Evolutionary conservation across 2,113 vertebrate species (phyloP), one percentile per base, ranked within the genome.

Genomic region (Chrysochloris asiatica): DNA sequence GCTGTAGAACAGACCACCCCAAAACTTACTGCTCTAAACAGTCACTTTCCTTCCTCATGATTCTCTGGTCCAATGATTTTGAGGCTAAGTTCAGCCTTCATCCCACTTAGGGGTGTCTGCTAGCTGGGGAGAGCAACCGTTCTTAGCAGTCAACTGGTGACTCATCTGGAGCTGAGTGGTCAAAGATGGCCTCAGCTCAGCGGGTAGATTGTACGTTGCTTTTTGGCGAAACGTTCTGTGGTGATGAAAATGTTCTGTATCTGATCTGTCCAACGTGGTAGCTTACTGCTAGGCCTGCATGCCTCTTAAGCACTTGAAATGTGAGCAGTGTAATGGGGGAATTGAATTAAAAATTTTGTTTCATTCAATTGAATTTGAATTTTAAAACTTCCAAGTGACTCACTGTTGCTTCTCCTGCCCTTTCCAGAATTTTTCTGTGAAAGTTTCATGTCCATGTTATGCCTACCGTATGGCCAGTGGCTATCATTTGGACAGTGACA

Each of bases 241-340:
- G 1, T 50, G 30, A 12, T 5, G 19, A 56, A 1, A 10, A 12
- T 11, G 73, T 3, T 26, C 22, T 5, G 3, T 72, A 0, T 14
- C 47, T 22, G 1, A 0, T 0, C 79, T 38, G 47, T 24, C n/a
- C 72, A 8, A 3, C 43, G 1, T 10, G 2, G 19, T 43, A 2
- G 24, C 86, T 36, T n/a, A 0, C 14, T 28, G 0, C 19, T 16
- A 28, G 59, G 47, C 41, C 91, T 16, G 0, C 0, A 0, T 24
- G n/a, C 30, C 28, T 24, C 0, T 0, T 4, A 24, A 41, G 65
- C 41, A 0, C 52, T 63, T 17, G 22, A 56, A 28, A n/a, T 47
- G 82, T 41, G 24, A n/a, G 41, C 22, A 6, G 8, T 28, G 9
- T 69, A 50, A 50, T 12, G 4, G 4, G 48, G 43, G 43, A 38